Conservation (phyloP, 2,797 vertebrate genomes). For the Lates japonicus region DNA sequence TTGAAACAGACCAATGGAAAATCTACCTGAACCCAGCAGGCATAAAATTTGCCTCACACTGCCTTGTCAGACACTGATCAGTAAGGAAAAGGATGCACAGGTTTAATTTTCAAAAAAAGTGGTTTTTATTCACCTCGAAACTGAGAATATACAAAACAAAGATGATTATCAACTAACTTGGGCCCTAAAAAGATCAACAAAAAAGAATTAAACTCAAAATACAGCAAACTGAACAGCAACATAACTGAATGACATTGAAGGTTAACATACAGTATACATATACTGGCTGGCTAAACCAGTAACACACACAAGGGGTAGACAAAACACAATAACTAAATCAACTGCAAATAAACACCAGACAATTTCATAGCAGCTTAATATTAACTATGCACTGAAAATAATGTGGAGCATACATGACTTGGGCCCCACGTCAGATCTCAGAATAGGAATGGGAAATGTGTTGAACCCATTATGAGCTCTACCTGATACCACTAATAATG, state of each 20-base stretch:
- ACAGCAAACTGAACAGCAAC: not conserved
- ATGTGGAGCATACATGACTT: not conserved
- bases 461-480: not conserved
- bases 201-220: not conserved
- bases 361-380: not conserved
- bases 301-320: not conserved
- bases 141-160: not conserved
- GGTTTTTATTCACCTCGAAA: not conserved
- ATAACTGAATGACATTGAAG: not conserved
- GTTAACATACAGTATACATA: not conserved
- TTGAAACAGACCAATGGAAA: not conserved
- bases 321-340: not conserved
- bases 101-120: not conserved
- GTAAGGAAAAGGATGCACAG: not conserved
- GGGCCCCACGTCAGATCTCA: not conserved
- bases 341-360: not conserved
- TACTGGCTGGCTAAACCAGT: not conserved
- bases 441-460: not conserved
- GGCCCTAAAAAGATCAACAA: not conserved
- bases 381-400: not conserved
- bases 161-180: not conserved
- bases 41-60: too few species aligned
- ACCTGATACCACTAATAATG: not conserved
- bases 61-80: not conserved
- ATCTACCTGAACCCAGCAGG: not conserved